Conservation (phyloP, 2,113 vertebrate species). For the Chamaetylas fuelleborni region DNA sequence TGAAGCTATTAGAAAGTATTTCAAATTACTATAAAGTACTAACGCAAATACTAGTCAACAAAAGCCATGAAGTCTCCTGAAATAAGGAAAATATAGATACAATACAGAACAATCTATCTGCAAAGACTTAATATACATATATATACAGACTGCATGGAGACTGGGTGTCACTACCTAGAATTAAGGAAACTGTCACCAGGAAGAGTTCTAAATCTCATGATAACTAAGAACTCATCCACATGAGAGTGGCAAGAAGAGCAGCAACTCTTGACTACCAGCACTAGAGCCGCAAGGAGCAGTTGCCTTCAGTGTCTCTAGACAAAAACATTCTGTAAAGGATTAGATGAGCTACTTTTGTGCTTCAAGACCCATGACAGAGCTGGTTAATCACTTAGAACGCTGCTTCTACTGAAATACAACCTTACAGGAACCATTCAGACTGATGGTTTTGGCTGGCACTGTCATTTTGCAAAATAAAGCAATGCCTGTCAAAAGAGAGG, state of each 20-base stretch:
- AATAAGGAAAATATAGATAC: background rate
- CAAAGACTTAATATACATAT: background rate
- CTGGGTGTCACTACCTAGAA: background rate
- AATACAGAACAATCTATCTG: background rate
- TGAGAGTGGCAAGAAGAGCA: background rate
- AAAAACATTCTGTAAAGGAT: background rate
- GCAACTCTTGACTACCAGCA: background rate
- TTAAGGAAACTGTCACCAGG: background rate
- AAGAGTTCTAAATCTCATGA: background rate
- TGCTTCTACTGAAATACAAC: background rate
- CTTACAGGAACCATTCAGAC: background rate
- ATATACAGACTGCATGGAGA: background rate
- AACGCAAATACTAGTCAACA: background rate
- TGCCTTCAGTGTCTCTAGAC: background rate
- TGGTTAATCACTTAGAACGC: background rate
- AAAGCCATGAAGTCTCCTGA: background rate
- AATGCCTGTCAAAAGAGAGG: background rate
- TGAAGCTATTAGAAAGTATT: background rate
- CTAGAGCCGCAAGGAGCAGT: background rate
- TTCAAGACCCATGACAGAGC: background rate
- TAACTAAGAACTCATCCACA: background rate
- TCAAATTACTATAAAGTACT: background rate
- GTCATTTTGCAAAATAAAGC: background rate
- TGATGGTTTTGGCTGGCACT: background rate
- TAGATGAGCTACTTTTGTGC: background rate